Base-by-base conservation (phyloP, 2,113 vertebrate genomes). In the Rhineura floridana region DNA sequence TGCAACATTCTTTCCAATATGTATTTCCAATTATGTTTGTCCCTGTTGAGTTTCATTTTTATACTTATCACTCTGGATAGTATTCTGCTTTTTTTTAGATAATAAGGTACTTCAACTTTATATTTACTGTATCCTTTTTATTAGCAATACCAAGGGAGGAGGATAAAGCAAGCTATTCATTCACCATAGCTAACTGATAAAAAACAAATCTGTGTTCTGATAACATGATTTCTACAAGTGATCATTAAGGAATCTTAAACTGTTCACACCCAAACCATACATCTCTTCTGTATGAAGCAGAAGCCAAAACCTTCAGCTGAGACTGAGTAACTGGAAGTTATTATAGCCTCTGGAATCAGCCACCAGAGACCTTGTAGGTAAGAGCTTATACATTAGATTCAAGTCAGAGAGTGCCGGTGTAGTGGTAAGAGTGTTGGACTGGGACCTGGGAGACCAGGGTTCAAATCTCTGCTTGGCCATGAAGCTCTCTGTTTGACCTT, bases 21-120 rank as follows among this genome's bases (percentile, higher is more conserved):
- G 25, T 86, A 86, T 11, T n/a, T n/a, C 46, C 39, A n/a, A 30
- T 17, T 30, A 67, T 2, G 50, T 67, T 79, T 67, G 33, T 39
- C n/a, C 46, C 79, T 79, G 44, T 39, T 79, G n/a, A 65, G n/a
- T 67, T 78, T 78, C 44, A 52, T 86, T 69, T 86, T 52, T 48
- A 67, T 78, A 79, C 62, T 79, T 79, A 86, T 67, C 44, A 30
- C 7, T 79, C 36, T 48, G 50, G 42, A 13, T n/a, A 83, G 30
- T 70, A 48, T 36, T 46, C 36, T 83, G 63, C 4, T 73, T 36
- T 52, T 50, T 30, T 69, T n/a, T n/a, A n/a, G 25, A 4, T 39
- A 69, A 78, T 19, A 19, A 78, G 46, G 33, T 33, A 63, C 76
- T 48, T 79, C 75, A 55, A 4, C 13, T 52, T 79, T 65, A 73